Evolutionary conservation across 1,140 invertebrate genomes (phyloP).

Genomic region (Babylonia areolata): DNA sequence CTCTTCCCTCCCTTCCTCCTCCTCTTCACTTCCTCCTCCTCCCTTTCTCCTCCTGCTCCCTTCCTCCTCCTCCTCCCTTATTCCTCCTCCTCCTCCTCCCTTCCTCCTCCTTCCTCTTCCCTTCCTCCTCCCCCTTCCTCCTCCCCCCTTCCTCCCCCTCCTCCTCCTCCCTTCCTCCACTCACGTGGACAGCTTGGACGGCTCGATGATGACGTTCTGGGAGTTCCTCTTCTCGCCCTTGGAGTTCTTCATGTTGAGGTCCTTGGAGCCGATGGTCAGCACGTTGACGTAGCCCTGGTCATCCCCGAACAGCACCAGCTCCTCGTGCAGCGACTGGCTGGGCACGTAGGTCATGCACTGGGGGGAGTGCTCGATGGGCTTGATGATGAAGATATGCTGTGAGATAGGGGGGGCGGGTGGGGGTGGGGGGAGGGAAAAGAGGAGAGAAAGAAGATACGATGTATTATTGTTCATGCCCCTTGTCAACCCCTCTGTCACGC

Average conservation of each 20-base stretch:
- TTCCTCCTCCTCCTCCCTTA: too few species aligned
- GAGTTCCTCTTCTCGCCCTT: slow-evolving; percentile 58
- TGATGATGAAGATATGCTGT: slow-evolving; percentile 70
- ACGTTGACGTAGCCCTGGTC: slow-evolving; percentile 73
- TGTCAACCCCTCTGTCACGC: too few species aligned
- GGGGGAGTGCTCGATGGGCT: slow-evolving; percentile 72
- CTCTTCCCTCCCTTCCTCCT: too few species aligned
- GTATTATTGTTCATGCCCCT: too few species aligned
- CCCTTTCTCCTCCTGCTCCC: too few species aligned
- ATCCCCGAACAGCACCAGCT: slow-evolving; percentile 72
- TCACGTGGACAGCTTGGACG: slow-evolving; percentile 65
- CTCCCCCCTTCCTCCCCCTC: too few species aligned
- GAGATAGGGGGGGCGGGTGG: slow-evolving; percentile 31
- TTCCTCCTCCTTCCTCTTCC: too few species aligned
- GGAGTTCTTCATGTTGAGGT: slow-evolving; percentile 71
- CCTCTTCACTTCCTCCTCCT: too few species aligned
- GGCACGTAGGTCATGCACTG: slow-evolving; percentile 70
- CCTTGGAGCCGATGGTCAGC: slow-evolving; percentile 69
- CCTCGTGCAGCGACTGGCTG: slow-evolving; percentile 57
- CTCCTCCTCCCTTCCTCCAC: slow-evolving; percentile 27
- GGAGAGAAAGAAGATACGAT: too few species aligned
- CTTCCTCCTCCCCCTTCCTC: too few species aligned
- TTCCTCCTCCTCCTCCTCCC: too few species aligned
- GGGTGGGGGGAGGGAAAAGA: too few species aligned
- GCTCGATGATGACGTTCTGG: slow-evolving; percentile 62